Evolutionary conservation across 1,140 invertebrate genomes (phyloP).

Genomic region (Calliphora vicina): DNA sequence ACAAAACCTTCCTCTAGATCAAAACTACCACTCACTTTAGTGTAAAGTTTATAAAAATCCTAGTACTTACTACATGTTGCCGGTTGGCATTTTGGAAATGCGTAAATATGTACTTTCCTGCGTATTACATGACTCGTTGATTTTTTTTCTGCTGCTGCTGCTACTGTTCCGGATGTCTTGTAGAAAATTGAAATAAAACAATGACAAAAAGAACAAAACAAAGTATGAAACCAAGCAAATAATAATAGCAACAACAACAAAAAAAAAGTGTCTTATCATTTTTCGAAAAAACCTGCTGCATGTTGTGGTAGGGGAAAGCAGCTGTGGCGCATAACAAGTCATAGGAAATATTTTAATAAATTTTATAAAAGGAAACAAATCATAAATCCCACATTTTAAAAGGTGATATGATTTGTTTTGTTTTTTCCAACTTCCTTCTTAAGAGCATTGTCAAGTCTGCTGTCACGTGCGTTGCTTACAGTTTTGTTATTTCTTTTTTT

Average conservation of each 20-base stretch:
- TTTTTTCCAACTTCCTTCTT: neutral
- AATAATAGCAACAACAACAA: neutral
- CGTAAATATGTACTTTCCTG: neutral
- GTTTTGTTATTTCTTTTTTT: neutral
- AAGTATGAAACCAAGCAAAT: neutral
- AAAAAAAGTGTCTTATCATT: neutral
- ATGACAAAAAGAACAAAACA: neutral
- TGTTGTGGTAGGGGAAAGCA: neutral
- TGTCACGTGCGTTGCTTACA: neutral
- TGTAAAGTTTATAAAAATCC: neutral
- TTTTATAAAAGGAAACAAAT: constrained; percentile 16
- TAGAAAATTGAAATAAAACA: constrained; percentile 6
- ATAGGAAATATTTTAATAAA: constrained; percentile 3
- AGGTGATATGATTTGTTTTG: constrained; percentile 16
- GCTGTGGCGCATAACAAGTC: neutral
- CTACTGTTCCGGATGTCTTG: neutral
- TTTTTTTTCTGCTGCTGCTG: neutral
- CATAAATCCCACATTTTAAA: neutral
- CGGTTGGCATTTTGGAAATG: neutral
- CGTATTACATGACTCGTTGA: neutral
- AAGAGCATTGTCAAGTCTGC: neutral
- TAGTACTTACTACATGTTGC: neutral
- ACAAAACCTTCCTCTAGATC: neutral
- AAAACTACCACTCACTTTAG: neutral
- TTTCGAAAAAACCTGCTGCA: neutral